Conservation (phyloP, 2,113 vertebrate species). For the Heterotis niloticus region DNA sequence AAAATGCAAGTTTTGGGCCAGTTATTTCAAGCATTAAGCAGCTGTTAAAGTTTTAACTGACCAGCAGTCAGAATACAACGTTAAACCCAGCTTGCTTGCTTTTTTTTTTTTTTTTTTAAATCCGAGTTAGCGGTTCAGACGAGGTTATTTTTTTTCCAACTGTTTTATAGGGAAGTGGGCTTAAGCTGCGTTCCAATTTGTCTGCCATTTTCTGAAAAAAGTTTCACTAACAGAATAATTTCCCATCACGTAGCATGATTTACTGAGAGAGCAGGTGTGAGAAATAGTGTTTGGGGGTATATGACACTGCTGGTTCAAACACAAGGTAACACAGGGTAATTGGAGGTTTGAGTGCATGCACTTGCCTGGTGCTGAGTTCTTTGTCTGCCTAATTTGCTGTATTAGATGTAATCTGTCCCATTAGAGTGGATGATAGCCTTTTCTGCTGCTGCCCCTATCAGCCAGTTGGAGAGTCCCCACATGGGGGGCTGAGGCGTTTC, state of each 20-base stretch:
- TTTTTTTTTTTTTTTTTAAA: too few relatives aligned
- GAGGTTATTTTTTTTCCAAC: too few relatives aligned
- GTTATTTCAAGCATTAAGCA: too few relatives aligned
- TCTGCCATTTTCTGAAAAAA: too few relatives aligned
- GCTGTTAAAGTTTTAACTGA: too few relatives aligned
- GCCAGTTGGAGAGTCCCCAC: background rate
- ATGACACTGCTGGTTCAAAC: background rate
- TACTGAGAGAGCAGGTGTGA: background rate
- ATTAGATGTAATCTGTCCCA: conserved; percentile 16
- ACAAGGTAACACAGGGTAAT: background rate
- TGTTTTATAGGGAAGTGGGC: too few relatives aligned
- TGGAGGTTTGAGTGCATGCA: conserved; percentile 10
- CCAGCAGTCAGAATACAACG: too few relatives aligned
- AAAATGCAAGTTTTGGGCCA: too few relatives aligned
- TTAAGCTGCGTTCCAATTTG: too few relatives aligned
- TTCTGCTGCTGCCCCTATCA: conserved; percentile 16
- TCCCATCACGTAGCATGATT: background rate
- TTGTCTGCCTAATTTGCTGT: background rate
- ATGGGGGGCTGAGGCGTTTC: background rate
- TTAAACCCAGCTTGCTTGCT: too few relatives aligned
- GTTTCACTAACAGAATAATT: background rate
- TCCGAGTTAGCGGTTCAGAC: too few relatives aligned
- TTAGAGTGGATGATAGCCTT: conserved; percentile 1
- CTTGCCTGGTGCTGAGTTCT: background rate
- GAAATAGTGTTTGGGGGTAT: background rate